phyloP scores from a whole-genome alignment of 2,797 vertebrate genomes.

The Sphenopsis melanotis region DNA sequence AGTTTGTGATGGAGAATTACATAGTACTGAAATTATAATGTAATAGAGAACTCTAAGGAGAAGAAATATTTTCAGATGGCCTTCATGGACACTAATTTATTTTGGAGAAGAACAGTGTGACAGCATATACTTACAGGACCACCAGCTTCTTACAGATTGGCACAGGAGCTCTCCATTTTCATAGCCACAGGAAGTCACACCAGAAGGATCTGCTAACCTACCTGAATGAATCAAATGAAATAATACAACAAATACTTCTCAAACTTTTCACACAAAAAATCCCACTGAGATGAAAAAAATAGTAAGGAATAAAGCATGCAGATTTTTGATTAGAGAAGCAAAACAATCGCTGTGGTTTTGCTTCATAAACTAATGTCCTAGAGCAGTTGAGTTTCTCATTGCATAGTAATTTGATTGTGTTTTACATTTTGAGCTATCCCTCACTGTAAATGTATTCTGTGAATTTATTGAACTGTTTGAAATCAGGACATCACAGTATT shows the following conservation, averaged over 20 bases:
- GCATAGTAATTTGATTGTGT: background rate
- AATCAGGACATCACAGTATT: background rate
- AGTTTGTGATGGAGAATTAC: background rate
- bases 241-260: background rate
- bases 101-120: background rate
- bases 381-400: background rate
- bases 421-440: background rate
- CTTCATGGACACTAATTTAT: background rate
- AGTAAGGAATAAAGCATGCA: background rate
- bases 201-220: conserved; percentile 80
- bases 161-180: conserved; percentile 70
- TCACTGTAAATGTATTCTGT: background rate
- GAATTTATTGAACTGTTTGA: background rate
- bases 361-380: background rate
- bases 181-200: conserved; percentile 67
- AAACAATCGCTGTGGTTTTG: background rate
- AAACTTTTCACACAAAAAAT: background rate
- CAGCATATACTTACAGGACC: conserved; percentile 82
- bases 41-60: background rate
- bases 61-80: background rate
- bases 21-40: background rate
- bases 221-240: conserved; percentile 73
- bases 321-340: background rate
- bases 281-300: background rate
- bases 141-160: conserved; percentile 86